These are phyloP conservation scores for Apis cerana DNA, from an alignment of 1,140 invertebrate genomes.

Conservation along the genomic window DNA sequence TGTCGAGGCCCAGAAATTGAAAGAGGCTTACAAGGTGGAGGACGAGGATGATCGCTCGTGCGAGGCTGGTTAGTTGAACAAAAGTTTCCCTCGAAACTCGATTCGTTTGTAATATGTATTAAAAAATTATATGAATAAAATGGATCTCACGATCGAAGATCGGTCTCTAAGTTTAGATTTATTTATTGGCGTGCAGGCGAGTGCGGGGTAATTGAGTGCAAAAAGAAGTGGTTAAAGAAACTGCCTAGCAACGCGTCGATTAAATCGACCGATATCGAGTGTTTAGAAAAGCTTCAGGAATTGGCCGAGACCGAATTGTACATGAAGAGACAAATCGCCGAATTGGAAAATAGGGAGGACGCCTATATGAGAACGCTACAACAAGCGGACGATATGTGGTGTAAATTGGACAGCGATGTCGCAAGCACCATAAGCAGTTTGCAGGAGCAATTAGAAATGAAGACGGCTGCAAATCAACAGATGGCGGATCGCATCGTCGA, in stretches of 20 bases:
- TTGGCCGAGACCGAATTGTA: conserved; percentile 68
- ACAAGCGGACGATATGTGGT: conserved; percentile 88
- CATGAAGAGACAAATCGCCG: conserved; percentile 82
- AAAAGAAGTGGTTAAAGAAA: conserved; percentile 53
- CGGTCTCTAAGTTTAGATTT: too few species aligned
- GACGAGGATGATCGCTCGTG: conserved; percentile 29
- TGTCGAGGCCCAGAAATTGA: conserved; percentile 44
- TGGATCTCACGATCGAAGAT: too few species aligned
- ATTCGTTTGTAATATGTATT: neutral
- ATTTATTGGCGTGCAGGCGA: conserved; percentile 45
- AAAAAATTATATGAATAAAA: neutral
- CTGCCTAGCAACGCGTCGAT: conserved; percentile 67
- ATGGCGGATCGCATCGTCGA: conserved; percentile 62
- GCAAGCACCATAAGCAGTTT: conserved; percentile 71
- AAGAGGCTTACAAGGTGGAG: neutral
- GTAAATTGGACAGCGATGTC: conserved; percentile 83
- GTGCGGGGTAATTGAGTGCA: conserved; percentile 62
- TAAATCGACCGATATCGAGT: conserved; percentile 68
- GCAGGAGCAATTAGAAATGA: conserved; percentile 71
- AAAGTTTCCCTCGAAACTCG: too few species aligned
- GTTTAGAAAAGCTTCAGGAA: conserved; percentile 70
- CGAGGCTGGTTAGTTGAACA: conserved; percentile 22
- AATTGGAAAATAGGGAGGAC: conserved; percentile 85
- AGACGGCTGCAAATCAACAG: conserved; percentile 66
- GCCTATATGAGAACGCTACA: conserved; percentile 88